Base-by-base conservation (phyloP, 2,888 invertebrate species). In the Steromphala cineraria region DNA sequence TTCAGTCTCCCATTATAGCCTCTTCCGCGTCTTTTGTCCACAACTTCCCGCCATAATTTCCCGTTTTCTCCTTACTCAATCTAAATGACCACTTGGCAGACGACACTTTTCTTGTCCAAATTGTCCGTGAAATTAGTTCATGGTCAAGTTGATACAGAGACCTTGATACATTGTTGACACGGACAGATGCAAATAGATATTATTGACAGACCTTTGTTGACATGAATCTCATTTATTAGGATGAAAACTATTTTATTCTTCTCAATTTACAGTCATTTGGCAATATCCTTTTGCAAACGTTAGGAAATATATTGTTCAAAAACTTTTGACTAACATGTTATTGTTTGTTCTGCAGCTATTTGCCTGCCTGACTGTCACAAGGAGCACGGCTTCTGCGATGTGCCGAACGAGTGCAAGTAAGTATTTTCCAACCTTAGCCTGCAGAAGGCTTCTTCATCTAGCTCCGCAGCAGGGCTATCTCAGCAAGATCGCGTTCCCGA, bases 391-490 rank as follows among this genome's bases (percentile, higher is more conserved):
- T 96, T 96, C 95, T 99, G 98, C 95, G 96, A 95, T 93, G 95
- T 96, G 94, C 98, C 99, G 93, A 96, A 97, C 95, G 97, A 98
- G 95, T 99, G 99, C 97, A 95, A 95, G 98, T 98, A 96, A 98
- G 98, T 98, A 85, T n/a, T n/a, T n/a, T 19, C 40, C 71, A 8
- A 10, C 19, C 31, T 71, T n/a, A 40, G 71, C 36, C 36, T 71
- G 31, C 71, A 71, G 19, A 36, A 71, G 40, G 71, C 71, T 71
- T n/a, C 36, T 13, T 40, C 71, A 19, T 36, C 71, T 28, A n/a
- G 10, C 31, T n/a, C 36, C 40, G 31, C 36, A 71, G 28, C 71
- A 19, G 40, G 71, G 28, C 71, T 36, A 40, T 71, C 71, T 31
- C 13, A 71, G 19, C 71, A 36, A 36, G 71, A 71, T 71, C 71